Base-by-base conservation (phyloP, 2,888 invertebrate species). In the Subacronicta megacephala region DNA sequence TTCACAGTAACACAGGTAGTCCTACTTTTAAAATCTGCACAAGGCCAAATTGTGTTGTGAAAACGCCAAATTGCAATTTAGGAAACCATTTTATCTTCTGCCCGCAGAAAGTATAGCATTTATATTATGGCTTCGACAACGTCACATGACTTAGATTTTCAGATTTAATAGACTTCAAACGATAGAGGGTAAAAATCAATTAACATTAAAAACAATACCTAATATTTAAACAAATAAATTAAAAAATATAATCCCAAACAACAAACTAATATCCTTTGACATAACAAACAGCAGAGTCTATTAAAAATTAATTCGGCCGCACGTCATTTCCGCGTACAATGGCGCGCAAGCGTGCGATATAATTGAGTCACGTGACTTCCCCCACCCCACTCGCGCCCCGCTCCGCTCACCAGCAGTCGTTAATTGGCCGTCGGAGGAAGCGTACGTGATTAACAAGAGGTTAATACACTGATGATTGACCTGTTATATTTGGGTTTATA, bases 281-380 rank as follows among this genome's bases (percentile, higher is more conserved):
- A 64, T 41, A 65, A 73, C 62, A 72, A 64, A 59, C 66, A 61
- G 44, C 16, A 18, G 45, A 58, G 58, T 64, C 76, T 74, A 75
- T 76, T 70, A 76, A 68, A 70, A 62, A 64, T 44, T 64, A 73
- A 79, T 78, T 68, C 62, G 44, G 49, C 53, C 51, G 55, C 65
- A 66, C 76, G 78, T 72, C 75, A 60, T 52, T 45, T 52, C 61
- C 68, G 64, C 56, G 47, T 16, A 71, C 67, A 62, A 68, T 72
- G 61, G 66, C 52, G 56, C 63, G 68, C 31, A 31, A 37, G 62
- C 55, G 72, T 54, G 66, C 62, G 38, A 54, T 60, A 60, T 78
- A 72, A 78, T 78, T 77, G 74, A 62, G 77, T 68, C 78, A 77
- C 78, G 78, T 75, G 78, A 65, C 74, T 41, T n/a, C 51, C 29